These are phyloP conservation scores for Patella pellucida DNA, from an alignment of 2,888 invertebrate species.

Conservation along the genomic window DNA sequence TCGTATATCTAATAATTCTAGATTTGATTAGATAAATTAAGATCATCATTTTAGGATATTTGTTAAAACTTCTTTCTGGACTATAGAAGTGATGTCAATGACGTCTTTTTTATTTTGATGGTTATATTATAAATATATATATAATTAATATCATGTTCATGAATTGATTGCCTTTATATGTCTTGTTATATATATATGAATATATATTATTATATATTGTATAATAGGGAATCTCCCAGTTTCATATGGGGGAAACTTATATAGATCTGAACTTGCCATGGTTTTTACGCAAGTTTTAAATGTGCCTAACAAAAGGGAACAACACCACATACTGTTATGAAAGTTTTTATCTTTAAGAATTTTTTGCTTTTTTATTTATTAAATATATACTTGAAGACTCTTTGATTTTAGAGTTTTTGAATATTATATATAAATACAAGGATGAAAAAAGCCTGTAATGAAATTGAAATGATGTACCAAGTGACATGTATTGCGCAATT, in stretches of 20 bases:
- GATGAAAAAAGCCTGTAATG: neutral
- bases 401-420: slow-evolving; percentile 25
- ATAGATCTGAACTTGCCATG: slow-evolving; percentile 21
- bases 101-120: no score
- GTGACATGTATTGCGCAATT: slow-evolving; percentile 25
- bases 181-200: slow-evolving; percentile 4
- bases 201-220: slow-evolving; percentile 21
- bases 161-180: slow-evolving; percentile 6
- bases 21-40: no score
- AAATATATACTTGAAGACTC: slow-evolving; percentile 22
- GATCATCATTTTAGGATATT: no score
- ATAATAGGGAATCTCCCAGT: slow-evolving; percentile 18
- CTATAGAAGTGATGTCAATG: no score
- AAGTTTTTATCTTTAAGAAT: slow-evolving; percentile 29
- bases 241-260: slow-evolving; percentile 1
- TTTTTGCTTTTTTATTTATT: slow-evolving; percentile 32
- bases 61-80: no score
- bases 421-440: slow-evolving; percentile 24
- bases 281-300: slow-evolving; percentile 15
- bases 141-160: neutral
- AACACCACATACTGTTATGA: slow-evolving; percentile 27
- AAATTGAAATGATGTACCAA: no score
- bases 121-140: no score
- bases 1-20: no score
- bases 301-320: slow-evolving; percentile 29